Evolutionary conservation across 1,140 invertebrate species (phyloP), one percentile per base, ranked within the genome.

Genomic region (Pseudomyrmex dendroicus): DNA sequence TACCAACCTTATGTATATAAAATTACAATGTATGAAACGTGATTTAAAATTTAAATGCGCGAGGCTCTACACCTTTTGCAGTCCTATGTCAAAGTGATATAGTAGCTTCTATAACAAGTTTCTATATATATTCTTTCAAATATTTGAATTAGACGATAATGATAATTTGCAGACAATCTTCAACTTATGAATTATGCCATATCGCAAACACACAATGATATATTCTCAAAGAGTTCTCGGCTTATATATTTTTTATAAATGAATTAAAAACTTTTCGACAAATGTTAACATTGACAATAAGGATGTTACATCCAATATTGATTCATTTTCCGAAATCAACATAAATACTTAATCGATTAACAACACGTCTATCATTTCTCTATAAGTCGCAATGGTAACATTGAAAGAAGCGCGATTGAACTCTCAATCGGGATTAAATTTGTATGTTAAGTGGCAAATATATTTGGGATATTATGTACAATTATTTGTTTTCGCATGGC

Each of bases 31-130:
- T 25, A 50, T 62, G 5, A 15, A 62, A 61, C 4, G 20, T 62
- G 22, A 62, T 62, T 62, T 62, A 62, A 62, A 62, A 62, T 62
- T 62, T 62, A 62, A 62, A 25, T 62, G 5, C 17, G 20, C n/a
- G 7, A 62, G 12, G 5, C 4, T 35, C 12, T 20, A 12, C 17
- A 0, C 2, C 15, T 57, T 4, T n/a, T 20, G 56, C 56, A 61
- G 20, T 22, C 3, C n/a, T 59, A 10, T 59, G 17, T 59, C 10
- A 35, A 35, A 35, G 5, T 35, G 35, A 35, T 35, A 35, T 35
- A 7, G 4, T 7, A 35, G 50, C 50, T 52, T 13, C 50, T 13
- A 52, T 52, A 35, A 5, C 50, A 52, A 52, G 2, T 52, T 13
- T 35, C 0, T 35, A 35, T 35, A 35, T 35, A 35, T 52, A 52